Percentiles rank a stretch among this genome's conserved stretches.
phyloP scores from a whole-genome alignment of 2,888 invertebrate species.

The Galeruca laticollis region DNA sequence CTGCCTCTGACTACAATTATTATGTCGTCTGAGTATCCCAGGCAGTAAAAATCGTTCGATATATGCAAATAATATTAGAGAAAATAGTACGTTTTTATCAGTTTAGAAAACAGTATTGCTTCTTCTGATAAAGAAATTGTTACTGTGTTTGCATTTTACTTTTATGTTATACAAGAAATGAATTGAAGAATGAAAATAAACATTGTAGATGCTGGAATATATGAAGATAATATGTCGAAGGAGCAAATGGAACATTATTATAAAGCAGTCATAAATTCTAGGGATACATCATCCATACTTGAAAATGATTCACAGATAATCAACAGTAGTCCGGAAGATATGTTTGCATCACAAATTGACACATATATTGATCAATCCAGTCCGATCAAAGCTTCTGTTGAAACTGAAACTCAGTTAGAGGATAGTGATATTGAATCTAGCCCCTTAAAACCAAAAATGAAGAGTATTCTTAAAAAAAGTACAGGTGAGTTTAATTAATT shows the following conservation, averaged over 20 bases:
- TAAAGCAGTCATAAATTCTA: constrained; percentile 45
- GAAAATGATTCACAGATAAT: constrained; percentile 41
- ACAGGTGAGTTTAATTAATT: not conserved
- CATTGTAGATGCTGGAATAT: constrained; percentile 46
- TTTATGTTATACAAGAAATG: not conserved
- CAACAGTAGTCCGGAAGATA: constrained; percentile 37
- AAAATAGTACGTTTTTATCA: too few relatives aligned
- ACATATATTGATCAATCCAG: not conserved
- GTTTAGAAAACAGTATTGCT: too few relatives aligned
- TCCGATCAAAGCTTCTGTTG: not conserved
- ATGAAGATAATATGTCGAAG: constrained; percentile 46
- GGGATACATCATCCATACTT: constrained; percentile 38
- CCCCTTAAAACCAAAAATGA: constrained; percentile 23
- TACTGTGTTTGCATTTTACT: not conserved
- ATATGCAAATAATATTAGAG: too few relatives aligned
- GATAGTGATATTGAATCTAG: not conserved
- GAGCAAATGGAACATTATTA: constrained; percentile 39
- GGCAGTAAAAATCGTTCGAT: too few relatives aligned
- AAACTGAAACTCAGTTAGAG: not conserved
- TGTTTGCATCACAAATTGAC: not conserved
- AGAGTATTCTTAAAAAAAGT: constrained; percentile 3
- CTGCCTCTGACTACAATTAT: too few relatives aligned
- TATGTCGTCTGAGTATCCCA: too few relatives aligned
- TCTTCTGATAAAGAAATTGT: not conserved
- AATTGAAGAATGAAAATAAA: not conserved